Conservation (phyloP, 2,888 invertebrate genomes). For the Aphrophora alni region DNA sequence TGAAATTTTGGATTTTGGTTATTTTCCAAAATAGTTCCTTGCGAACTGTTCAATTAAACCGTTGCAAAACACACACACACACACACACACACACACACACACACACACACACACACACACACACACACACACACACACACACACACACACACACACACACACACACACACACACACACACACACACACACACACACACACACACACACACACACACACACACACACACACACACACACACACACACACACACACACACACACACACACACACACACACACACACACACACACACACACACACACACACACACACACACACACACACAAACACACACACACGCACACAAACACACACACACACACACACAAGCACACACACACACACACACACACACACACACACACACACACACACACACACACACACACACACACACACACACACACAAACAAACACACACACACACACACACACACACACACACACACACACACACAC, state of each 20-base stretch:
- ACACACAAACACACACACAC: no score
- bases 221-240: conserved; percentile 13
- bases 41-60: no score
- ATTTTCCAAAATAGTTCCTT: no score
- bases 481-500: conserved; percentile 6
- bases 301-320: conserved; percentile 13
- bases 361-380: no score
- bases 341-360: no score
- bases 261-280: conserved; percentile 13
- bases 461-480: conserved; percentile 11
- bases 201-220: conserved; percentile 17
- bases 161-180: conserved; percentile 18
- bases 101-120: no score
- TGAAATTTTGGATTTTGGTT: no score
- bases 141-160: conserved; percentile 13
- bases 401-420: conserved; percentile 13
- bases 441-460: no score
- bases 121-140: background rate
- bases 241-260: conserved; percentile 10
- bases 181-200: conserved; percentile 18
- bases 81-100: no score
- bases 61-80: no score
- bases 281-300: conserved; percentile 7
- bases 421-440: conserved; percentile 11
- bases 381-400: conserved; percentile 11